Evolutionary conservation across 2,113 vertebrate species (phyloP), one percentile per base, ranked within the genome.

Genomic region (Circaetus cinerascens): DNA sequence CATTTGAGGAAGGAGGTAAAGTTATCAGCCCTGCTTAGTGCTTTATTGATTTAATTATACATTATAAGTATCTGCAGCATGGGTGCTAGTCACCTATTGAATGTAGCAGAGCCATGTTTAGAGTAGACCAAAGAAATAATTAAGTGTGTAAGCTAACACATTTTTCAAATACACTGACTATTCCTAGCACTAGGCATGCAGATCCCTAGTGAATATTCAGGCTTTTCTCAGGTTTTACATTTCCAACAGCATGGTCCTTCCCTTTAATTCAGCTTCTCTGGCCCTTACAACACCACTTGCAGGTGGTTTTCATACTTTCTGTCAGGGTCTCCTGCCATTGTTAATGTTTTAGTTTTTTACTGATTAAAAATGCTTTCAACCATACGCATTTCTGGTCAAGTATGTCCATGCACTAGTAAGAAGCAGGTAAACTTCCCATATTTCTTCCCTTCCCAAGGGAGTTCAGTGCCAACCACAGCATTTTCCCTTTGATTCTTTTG

Each of bases 291-390:
- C 78, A 46, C 5, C 10, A 23, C 7, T 38, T 67, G 5, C 26
- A 78, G 8, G 14, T 63, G 25, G 11, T 34, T 87, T 75, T 32
- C 30, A 13, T 50, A n/a, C 11, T 66, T 94, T 72, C 36, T n/a
- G 4, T 36, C 40, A 45, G 10, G 14, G 14, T 48, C 4, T 80
- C 18, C 50, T 59, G n/a, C 20, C 32, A 6, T 12, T 23, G n/a
- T 20, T 55, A 17, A 11, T 13, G 4, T 29, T 81, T 63, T n/a
- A 1, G 1, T 0, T 9, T 68, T 63, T 72, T 46, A 11, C 9
- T 22, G 29, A 32, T 66, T 55, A 78, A 67, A 77, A 91, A 29
- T 30, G 1, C 5, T 75, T 90, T 81, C 18, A 86, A 30, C 5
- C 13, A 8, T 34, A 66, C 1, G 2, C 9, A 46, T 60, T 87